phyloP scores from a whole-genome alignment of 2,113 vertebrate species.

The Carassius gibelio region DNA sequence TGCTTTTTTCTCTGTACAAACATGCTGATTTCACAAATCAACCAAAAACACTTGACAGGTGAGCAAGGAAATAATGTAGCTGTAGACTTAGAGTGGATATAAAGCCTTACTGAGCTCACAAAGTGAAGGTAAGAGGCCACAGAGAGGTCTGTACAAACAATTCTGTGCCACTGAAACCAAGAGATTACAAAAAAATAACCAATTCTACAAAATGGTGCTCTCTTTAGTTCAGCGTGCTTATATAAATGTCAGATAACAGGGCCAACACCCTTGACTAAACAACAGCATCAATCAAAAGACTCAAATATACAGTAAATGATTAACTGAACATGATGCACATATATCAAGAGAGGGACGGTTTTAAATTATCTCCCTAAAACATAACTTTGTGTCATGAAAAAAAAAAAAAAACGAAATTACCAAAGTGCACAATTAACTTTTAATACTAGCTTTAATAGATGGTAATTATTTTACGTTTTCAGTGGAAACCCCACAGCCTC shows the following conservation, averaged over 20 bases:
- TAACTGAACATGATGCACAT: constrained; percentile 8
- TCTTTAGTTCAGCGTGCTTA: background rate
- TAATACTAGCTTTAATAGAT: background rate
- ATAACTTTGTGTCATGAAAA: background rate
- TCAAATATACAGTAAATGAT: constrained; percentile 17
- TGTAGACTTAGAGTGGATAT: background rate
- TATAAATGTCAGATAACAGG: constrained; percentile 8
- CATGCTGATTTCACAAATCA: constrained; percentile 6
- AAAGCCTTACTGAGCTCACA: background rate
- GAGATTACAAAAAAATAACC: background rate
- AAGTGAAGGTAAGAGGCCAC: constrained; percentile 2
- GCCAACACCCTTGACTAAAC: background rate
- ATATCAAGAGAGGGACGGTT: background rate
- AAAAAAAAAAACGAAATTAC: background rate
- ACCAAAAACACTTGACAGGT: background rate
- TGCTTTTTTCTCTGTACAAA: background rate
- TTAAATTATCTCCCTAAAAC: background rate
- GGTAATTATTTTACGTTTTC: background rate
- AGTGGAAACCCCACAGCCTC: background rate
- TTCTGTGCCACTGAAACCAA: background rate
- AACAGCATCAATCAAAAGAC: background rate
- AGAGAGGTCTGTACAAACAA: background rate
- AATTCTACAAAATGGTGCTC: background rate
- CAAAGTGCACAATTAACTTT: background rate
- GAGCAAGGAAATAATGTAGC: background rate